Evolutionary conservation across 2,888 invertebrate species (phyloP).

Genomic region (Brachyopa scutellaris): DNA sequence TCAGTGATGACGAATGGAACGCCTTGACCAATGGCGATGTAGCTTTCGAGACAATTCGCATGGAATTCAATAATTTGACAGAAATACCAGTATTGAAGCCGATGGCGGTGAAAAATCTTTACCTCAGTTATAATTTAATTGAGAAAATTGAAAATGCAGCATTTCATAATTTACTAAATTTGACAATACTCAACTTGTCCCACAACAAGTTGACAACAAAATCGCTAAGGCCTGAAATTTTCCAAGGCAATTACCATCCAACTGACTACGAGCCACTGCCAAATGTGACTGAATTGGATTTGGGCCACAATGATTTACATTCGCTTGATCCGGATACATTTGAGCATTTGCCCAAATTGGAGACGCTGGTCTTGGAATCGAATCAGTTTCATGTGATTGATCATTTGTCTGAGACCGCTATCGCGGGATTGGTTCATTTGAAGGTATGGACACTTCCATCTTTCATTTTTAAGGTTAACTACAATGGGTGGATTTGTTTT

Average conservation of each 20-base stretch:
- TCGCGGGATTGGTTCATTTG: slow-evolving; percentile 85
- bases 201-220: slow-evolving; percentile 86
- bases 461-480: no score
- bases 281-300: slow-evolving; percentile 79
- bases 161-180: slow-evolving; percentile 85
- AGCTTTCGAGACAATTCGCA: slow-evolving; percentile 77
- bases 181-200: slow-evolving; percentile 87
- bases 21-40: slow-evolving; percentile 76
- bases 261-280: slow-evolving; percentile 76
- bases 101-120: slow-evolving; percentile 83
- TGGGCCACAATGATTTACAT: slow-evolving; percentile 88
- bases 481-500: no score
- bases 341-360: slow-evolving; percentile 87
- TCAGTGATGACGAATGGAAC: slow-evolving; percentile 84
- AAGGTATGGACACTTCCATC: slow-evolving; percentile 83
- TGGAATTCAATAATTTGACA: slow-evolving; percentile 78
- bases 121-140: slow-evolving; percentile 86
- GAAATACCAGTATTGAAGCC: slow-evolving; percentile 82
- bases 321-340: slow-evolving; percentile 88
- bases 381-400: slow-evolving; percentile 89
- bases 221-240: slow-evolving; percentile 85
- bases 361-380: slow-evolving; percentile 86
- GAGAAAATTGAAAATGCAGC: slow-evolving; percentile 84
- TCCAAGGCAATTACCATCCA: slow-evolving; percentile 83
- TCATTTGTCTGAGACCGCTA: slow-evolving; percentile 85